Base-by-base conservation (phyloP, 1,140 invertebrate species). In the Tetragnatha versicolor region DNA sequence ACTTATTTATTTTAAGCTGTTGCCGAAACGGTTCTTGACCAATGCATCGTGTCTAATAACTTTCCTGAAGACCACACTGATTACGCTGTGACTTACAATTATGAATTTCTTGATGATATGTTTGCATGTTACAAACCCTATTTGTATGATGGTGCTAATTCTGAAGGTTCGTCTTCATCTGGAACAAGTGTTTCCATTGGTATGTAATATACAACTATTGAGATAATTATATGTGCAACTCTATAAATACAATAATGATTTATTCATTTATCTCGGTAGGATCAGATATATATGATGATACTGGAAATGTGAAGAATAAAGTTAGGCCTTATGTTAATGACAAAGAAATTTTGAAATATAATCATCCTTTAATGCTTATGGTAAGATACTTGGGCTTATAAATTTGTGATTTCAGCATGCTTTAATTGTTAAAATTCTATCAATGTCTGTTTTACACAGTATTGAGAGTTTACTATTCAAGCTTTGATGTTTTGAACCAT, bases 301-400 rank as follows among this genome's bases (percentile, higher is more conserved):
- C 86, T 45, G 81, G 83, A 12, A 78, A 61, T 25, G 63, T 82
- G 20, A 81, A 80, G 53, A 73, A 82, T 25, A 78, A 82, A 33
- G 85, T 84, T 10, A 63, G 61, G 35, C 82, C 85, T 1, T 87
- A 87, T 79, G 81, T 84, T 5, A 82, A 61, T 12, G 85, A 88
- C 76, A 83, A 84, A 27, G 83, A 84, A 60, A 79, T 85, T 20
- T 81, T 88, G 29, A 88, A 88, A 82, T 84, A 84, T 37, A 89
- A 89, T 79, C 88, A 89, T 82, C 88, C 88, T 27, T 82, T 89
- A 31, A 87, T 85, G 83, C 83, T 89, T 61, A 89, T 89, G 88
- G 88, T 88, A 81, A 82, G 82, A 45, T 53, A n/a, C n/a, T n/a
- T n/a, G n/a, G n/a, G n/a, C n/a, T n/a, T n/a, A n/a, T n/a, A n/a